Conservation (phyloP, 2,113 vertebrate species). For the Calypte anna region DNA sequence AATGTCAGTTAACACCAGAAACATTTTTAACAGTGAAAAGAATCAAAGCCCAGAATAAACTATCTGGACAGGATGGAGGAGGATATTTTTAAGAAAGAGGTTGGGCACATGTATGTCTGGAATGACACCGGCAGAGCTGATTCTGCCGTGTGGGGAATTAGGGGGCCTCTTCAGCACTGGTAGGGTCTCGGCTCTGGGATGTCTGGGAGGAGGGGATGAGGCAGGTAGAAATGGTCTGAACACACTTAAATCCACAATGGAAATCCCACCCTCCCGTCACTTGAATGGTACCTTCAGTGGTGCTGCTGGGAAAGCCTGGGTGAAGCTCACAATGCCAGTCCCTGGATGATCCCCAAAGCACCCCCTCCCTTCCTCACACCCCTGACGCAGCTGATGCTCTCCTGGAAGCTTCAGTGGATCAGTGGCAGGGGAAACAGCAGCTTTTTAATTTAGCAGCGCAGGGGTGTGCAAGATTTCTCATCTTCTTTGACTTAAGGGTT, state of each 20-base stretch:
- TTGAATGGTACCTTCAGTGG: background rate
- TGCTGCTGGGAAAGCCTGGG: background rate
- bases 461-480: background rate
- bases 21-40: background rate
- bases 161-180: background rate
- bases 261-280: background rate
- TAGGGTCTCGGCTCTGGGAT: background rate
- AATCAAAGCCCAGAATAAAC: background rate
- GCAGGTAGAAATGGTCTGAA: background rate
- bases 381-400: background rate
- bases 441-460: slow-evolving; percentile 6
- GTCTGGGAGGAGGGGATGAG: background rate
- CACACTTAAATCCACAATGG: background rate
- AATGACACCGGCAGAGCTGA: background rate
- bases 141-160: background rate
- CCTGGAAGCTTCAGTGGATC: background rate
- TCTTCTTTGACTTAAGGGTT: background rate
- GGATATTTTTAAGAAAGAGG: background rate
- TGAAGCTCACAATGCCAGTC: background rate
- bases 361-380: background rate
- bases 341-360: background rate
- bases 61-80: background rate
- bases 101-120: background rate
- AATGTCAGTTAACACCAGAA: background rate
- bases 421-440: background rate